Evolutionary conservation across 2,797 vertebrate species (phyloP).

Genomic region (Tarsius wallacei): DNA sequence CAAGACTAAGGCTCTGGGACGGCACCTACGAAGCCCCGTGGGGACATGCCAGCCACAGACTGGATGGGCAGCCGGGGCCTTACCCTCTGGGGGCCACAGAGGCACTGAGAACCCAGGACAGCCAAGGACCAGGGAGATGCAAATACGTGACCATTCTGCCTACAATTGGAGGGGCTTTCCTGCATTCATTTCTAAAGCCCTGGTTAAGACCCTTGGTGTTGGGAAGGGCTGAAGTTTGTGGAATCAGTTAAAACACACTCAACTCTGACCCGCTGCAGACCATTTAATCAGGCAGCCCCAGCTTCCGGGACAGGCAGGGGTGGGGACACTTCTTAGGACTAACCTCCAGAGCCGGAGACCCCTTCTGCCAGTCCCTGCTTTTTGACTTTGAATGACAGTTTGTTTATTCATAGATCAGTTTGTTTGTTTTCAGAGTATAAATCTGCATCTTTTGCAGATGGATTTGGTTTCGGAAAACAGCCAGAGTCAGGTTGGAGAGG

Average conservation of each 20-base stretch:
- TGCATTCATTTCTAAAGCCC: neutral
- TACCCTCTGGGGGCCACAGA: neutral
- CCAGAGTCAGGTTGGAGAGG: neutral
- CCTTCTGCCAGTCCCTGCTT: rapidly evolving
- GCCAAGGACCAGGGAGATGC: neutral
- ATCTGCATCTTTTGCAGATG: neutral
- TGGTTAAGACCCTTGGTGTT: neutral
- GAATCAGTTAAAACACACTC: neutral
- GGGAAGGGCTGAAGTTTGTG: neutral
- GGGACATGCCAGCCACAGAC: neutral
- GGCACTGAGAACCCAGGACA: neutral
- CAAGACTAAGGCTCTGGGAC: neutral
- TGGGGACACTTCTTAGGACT: rapidly evolving
- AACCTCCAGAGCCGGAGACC: neutral
- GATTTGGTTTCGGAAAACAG: neutral
- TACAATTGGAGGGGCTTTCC: neutral
- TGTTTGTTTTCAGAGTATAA: neutral
- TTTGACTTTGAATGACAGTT: neutral
- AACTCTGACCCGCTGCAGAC: neutral
- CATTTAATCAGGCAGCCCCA: neutral
- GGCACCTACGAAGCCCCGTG: neutral
- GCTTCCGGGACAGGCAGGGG: neutral
- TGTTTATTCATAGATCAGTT: neutral
- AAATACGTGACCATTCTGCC: rapidly evolving
- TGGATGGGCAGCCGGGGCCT: neutral